Percentiles rank a stretch among this genome's conserved stretches.
Conservation (phyloP, 2,888 invertebrate genomes). For the Folsomia manolachei region DNA sequence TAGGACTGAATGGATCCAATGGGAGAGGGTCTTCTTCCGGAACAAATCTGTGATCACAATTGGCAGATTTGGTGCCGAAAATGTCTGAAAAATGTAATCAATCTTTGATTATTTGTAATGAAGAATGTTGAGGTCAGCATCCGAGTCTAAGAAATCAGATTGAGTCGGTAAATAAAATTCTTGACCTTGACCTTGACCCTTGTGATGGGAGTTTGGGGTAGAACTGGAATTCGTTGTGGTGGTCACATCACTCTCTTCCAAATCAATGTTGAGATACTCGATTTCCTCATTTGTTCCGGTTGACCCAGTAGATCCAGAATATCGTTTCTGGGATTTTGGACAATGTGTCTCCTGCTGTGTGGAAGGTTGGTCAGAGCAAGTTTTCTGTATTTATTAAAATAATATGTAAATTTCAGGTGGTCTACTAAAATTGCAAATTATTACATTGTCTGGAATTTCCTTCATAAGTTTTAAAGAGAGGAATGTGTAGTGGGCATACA, state of each 20-base stretch:
- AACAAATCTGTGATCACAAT: background rate
- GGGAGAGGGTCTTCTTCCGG: background rate
- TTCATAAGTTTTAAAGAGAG: background rate
- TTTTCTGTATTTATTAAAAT: no score
- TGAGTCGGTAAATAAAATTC: background rate
- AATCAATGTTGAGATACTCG: background rate
- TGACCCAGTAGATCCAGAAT: no score
- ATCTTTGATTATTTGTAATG: background rate
- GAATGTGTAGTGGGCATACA: background rate
- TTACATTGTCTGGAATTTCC: background rate
- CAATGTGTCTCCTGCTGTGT: background rate
- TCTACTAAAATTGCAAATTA: background rate
- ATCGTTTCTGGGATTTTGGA: background rate
- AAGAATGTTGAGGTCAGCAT: background rate
- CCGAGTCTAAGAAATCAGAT: background rate
- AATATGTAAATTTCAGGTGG: no score
- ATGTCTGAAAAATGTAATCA: background rate
- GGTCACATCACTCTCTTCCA: background rate
- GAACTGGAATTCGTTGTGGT: background rate
- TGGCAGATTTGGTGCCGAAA: background rate
- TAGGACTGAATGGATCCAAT: background rate
- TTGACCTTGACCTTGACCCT: background rate
- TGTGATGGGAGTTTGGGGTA: no score
- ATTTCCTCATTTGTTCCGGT: background rate
- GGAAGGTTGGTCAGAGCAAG: no score